Percentiles rank a stretch among this genome's conserved stretches.
These are phyloP conservation scores for Oceanites oceanicus DNA, from an alignment of 2,113 vertebrate genomes.

Conservation along the genomic window DNA sequence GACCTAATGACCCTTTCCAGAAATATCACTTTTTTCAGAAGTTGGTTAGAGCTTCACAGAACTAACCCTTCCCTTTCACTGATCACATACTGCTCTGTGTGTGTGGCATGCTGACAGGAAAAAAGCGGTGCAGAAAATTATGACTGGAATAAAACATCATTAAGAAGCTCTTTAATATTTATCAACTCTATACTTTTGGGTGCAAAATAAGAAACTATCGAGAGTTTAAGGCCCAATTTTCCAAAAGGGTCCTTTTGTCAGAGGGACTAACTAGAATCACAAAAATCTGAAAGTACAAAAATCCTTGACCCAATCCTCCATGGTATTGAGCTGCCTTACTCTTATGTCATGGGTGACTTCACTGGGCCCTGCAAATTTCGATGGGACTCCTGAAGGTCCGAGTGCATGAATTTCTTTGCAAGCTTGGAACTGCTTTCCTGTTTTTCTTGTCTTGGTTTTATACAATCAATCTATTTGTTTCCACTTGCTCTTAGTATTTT, in stretches of 20 bases:
- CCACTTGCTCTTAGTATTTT: neutral
- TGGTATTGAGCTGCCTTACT: neutral
- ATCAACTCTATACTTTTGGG: neutral
- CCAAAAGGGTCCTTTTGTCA: neutral
- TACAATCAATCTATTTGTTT: neutral
- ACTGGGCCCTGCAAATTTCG: neutral
- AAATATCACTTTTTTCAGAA: neutral
- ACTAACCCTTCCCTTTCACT: neutral
- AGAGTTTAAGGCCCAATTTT: neutral
- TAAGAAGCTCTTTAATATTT: neutral
- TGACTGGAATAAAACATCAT: neutral
- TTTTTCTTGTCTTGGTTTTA: neutral
- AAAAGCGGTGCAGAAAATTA: neutral
- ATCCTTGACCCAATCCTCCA: neutral
- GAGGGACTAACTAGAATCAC: neutral
- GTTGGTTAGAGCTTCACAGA: neutral
- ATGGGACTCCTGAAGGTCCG: neutral
- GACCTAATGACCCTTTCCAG: neutral
- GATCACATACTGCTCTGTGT: neutral
- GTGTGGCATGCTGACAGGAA: neutral
- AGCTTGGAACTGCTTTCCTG: neutral
- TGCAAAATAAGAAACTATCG: neutral
- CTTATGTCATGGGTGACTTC: neutral
- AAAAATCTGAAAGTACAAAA: neutral
- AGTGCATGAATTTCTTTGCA: neutral